phyloP scores from a whole-genome alignment of 37 sponge, comb jelly and placozoan species.

The Mnemiopsis leidyi region DNA sequence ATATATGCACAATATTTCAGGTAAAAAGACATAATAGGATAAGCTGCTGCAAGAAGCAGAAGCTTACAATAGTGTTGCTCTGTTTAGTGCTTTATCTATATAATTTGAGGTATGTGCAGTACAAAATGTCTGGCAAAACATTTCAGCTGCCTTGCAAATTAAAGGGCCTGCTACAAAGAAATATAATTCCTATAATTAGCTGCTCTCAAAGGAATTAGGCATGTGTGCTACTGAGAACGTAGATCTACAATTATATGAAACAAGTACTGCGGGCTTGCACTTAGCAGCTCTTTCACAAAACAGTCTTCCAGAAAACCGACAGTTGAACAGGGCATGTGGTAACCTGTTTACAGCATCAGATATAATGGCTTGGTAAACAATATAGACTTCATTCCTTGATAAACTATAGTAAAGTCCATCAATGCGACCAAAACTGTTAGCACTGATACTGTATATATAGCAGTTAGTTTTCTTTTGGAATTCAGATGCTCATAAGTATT shows the following conservation, averaged over 20 bases:
- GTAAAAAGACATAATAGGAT: no score
- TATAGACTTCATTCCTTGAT: neutral
- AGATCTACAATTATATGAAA: neutral
- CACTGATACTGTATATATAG: neutral
- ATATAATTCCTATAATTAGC: no score
- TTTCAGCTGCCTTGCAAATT: no score
- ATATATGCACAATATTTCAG: no score
- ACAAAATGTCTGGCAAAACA: no score
- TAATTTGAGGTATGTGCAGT: no score
- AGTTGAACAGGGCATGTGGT: neutral
- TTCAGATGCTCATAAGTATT: no score
- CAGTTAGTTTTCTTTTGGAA: no score
- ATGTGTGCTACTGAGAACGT: neutral
- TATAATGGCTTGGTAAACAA: neutral
- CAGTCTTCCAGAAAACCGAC: neutral
- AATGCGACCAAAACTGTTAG: neutral
- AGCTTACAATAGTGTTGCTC: no score
- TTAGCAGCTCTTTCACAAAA: neutral
- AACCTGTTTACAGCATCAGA: neutral
- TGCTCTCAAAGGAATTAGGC: neutral
- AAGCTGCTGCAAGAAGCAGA: no score
- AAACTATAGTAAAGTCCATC: neutral
- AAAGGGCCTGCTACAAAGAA: no score
- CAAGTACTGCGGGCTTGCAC: neutral
- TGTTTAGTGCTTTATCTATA: no score